A percentile compares a stretch with the other conserved stretches of the same genome.
These are phyloP conservation scores for Bolinopsis microptera DNA, from an alignment of 37 sponge, comb jelly and placozoan species.

Conservation along the genomic window DNA sequence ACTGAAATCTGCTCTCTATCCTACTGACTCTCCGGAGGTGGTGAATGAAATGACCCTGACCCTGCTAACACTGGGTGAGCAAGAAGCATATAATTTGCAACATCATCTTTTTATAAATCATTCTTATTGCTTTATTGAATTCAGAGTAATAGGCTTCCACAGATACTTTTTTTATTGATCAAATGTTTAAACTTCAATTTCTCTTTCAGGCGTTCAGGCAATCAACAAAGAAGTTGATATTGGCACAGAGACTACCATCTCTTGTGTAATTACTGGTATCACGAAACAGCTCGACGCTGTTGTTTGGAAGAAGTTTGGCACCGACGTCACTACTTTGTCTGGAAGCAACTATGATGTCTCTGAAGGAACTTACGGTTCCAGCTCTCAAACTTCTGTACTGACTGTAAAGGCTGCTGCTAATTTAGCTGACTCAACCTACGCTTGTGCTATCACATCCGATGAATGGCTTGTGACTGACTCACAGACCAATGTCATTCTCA, in stretches of 20 bases:
- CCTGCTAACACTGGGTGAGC: not conserved
- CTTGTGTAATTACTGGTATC: not conserved
- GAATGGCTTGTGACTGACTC: not conserved
- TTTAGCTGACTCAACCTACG: not conserved
- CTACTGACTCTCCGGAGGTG: slow-evolving; percentile 6
- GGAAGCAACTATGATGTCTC: not conserved
- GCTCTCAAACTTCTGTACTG: not conserved
- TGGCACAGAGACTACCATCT: not conserved
- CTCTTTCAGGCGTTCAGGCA: too few relatives aligned
- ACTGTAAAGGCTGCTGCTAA: not conserved
- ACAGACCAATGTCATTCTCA: not conserved
- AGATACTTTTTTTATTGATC: too few relatives aligned
- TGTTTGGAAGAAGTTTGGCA: not conserved
- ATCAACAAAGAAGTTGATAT: slow-evolving; percentile 3
- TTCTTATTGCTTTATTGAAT: too few relatives aligned
- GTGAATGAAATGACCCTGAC: not conserved
- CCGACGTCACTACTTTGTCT: not conserved
- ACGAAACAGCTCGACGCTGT: not conserved
- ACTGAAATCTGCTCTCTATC: not conserved
- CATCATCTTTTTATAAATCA: too few relatives aligned
- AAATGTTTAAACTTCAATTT: too few relatives aligned
- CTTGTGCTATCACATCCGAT: not conserved
- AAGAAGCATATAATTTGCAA: too few relatives aligned
- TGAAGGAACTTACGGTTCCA: not conserved
- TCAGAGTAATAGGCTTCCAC: too few relatives aligned